Evolutionary conservation across 2,797 vertebrate genomes (phyloP).

Genomic region (Hypotaenidia okinawae): DNA sequence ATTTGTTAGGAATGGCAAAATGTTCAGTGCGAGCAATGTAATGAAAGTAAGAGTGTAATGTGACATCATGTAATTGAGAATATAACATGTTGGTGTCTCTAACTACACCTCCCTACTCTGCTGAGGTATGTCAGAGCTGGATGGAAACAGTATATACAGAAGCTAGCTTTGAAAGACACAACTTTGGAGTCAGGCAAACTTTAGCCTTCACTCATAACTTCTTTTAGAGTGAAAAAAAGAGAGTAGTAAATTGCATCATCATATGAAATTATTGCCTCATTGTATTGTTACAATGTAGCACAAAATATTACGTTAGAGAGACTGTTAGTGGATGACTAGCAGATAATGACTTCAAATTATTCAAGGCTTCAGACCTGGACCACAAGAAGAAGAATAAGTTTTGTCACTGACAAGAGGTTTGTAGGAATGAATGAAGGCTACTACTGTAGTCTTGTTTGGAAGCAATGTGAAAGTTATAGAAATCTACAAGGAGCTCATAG

Average conservation of each 20-base stretch:
- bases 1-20: neutral
- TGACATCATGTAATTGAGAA: neutral
- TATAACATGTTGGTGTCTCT: neutral
- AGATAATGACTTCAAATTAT: neutral
- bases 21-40: neutral
- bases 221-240: neutral
- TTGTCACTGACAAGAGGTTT: neutral
- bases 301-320: neutral
- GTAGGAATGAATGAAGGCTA: neutral
- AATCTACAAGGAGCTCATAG: neutral
- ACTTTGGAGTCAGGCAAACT: neutral
- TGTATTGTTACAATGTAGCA: neutral
- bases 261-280: neutral
- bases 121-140: neutral
- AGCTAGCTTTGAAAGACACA: neutral
- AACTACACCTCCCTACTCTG: neutral
- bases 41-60: neutral
- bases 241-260: neutral
- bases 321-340: neutral
- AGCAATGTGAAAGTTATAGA: neutral
- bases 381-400: neutral
- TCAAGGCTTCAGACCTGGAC: neutral
- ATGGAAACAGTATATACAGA: neutral
- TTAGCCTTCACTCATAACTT: neutral
- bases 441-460: neutral